These are phyloP conservation scores for Therioaphis trifolii DNA, from an alignment of 2,888 invertebrate genomes.

Conservation along the genomic window DNA sequence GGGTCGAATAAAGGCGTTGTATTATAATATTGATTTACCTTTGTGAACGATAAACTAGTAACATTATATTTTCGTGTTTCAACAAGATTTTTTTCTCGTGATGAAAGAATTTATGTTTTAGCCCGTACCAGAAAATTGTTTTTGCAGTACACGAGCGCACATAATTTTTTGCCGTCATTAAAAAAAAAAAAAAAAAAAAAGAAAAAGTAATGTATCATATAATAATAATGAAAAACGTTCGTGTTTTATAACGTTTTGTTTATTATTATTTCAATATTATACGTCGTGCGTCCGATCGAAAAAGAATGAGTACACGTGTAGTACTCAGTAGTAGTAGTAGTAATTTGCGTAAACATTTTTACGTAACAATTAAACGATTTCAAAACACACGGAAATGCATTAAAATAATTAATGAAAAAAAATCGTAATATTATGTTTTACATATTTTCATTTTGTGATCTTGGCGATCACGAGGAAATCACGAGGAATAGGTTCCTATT, in stretches of 20 bases:
- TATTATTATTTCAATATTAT: neutral
- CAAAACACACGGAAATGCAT: neutral
- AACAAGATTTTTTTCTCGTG: neutral
- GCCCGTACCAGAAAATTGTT: too few species aligned
- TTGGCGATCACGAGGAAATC: neutral
- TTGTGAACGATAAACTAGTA: neutral
- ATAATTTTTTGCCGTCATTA: neutral
- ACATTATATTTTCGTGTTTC: neutral
- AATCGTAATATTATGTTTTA: neutral
- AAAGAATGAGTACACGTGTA: neutral
- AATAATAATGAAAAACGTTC: neutral
- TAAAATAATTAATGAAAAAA: neutral
- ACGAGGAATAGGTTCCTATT: too few species aligned
- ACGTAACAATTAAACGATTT: neutral
- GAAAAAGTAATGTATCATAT: too few species aligned
- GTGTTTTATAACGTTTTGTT: neutral
- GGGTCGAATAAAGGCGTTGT: neutral
- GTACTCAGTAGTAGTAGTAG: neutral
- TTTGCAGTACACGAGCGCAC: neutral
- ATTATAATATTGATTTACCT: neutral
- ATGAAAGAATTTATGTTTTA: too few species aligned
- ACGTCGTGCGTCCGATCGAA: neutral
- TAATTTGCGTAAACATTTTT: neutral
- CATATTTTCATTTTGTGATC: neutral
- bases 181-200: too few species aligned